phyloP scores from a whole-genome alignment of 2,113 vertebrate genomes.

The Dicentrarchus labrax region DNA sequence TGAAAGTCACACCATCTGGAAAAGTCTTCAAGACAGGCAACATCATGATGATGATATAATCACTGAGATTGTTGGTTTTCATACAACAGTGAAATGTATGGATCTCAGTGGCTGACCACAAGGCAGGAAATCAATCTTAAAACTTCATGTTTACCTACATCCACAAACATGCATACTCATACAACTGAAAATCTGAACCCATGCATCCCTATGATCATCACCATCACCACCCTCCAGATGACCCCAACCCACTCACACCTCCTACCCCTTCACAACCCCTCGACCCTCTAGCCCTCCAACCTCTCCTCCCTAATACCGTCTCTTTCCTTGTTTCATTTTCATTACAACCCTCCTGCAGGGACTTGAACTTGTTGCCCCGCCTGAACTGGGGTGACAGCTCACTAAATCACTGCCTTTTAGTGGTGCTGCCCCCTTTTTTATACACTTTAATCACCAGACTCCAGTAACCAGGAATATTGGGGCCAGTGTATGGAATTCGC shows the following conservation, averaged over 20 bases:
- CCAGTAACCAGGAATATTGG: slow-evolving; percentile 82
- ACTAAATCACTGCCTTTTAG: slow-evolving; percentile 87
- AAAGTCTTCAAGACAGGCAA: not conserved
- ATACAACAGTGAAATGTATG: not conserved
- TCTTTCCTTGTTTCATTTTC: slow-evolving; percentile 81
- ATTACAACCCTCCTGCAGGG: slow-evolving; percentile 82
- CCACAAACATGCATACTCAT: not conserved
- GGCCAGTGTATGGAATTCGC: slow-evolving; percentile 80
- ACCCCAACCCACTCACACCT: slow-evolving; percentile 37
- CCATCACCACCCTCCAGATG: slow-evolving; percentile 49
- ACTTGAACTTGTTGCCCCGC: slow-evolving; percentile 83
- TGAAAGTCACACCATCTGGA: slow-evolving; percentile 3
- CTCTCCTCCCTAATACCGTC: slow-evolving; percentile 49
- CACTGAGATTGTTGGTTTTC: not conserved
- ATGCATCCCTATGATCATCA: slow-evolving; percentile 7
- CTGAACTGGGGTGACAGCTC: slow-evolving; percentile 83
- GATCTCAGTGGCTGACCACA: not conserved
- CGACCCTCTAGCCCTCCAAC: slow-evolving; percentile 38
- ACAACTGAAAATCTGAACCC: slow-evolving; percentile 18
- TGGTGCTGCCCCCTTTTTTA: slow-evolving; percentile 83
- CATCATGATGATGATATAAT: slow-evolving; percentile 10
- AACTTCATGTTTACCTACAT: not conserved
- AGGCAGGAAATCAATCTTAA: not conserved
- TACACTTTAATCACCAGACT: slow-evolving; percentile 87
- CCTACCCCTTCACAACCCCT: slow-evolving; percentile 28